A percentile compares a stretch with the other conserved stretches of the same genome.
phyloP scores from a whole-genome alignment of 2,888 invertebrate species.

The Unio delphinus region DNA sequence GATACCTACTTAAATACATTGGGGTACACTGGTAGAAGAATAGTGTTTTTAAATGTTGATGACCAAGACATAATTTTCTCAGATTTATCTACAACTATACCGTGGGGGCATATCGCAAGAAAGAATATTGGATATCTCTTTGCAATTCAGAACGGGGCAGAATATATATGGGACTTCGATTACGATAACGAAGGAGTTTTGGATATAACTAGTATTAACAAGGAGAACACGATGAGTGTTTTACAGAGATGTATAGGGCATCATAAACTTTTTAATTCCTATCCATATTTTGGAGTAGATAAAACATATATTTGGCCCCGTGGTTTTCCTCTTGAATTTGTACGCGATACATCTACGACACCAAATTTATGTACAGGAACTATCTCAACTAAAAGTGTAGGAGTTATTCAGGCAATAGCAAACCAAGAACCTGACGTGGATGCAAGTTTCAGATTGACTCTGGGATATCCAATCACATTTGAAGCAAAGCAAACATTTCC shows the following conservation, averaged over 20 bases:
- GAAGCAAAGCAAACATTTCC: neutral
- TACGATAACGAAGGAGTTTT: conserved; percentile 5
- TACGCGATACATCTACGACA: neutral
- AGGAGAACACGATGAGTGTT: neutral
- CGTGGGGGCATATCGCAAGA: neutral
- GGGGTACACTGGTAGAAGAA: neutral
- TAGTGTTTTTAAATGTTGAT: conserved; percentile 1
- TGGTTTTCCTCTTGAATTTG: conserved; percentile 1
- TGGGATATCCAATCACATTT: conserved; percentile 1
- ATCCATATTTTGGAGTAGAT: conserved; percentile 5
- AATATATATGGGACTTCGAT: conserved; percentile 12
- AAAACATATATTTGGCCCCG: conserved; percentile 2
- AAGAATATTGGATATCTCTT: conserved; percentile 10
- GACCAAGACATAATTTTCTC: conserved; percentile 3
- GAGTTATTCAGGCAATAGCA: conserved; percentile 6
- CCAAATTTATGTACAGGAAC: neutral
- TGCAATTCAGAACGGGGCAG: conserved; percentile 6
- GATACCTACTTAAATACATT: conserved; percentile 1
- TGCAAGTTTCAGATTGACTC: conserved; percentile 8
- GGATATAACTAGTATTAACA: neutral
- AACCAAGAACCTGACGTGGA: conserved; percentile 6
- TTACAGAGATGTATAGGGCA: neutral
- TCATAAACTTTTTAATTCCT: conserved; percentile 1
- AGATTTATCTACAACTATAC: neutral
- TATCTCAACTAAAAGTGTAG: neutral